These are phyloP conservation scores for Bubo bubo DNA, from an alignment of 2,113 vertebrate species.

Conservation along the genomic window DNA sequence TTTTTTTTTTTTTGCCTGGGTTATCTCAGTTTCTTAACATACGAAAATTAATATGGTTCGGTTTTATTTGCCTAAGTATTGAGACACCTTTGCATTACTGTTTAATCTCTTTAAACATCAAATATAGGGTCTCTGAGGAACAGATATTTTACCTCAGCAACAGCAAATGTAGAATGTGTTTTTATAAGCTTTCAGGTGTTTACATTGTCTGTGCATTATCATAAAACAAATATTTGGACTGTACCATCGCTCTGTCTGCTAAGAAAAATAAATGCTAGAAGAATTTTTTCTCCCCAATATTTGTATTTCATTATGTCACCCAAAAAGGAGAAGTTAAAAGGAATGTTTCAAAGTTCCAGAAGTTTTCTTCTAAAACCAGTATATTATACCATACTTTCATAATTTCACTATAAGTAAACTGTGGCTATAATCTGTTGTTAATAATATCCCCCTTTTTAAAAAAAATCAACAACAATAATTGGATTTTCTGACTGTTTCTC, in stretches of 20 bases:
- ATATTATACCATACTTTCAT: background rate
- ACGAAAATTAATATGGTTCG: background rate
- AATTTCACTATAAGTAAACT: background rate
- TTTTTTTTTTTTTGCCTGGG: background rate
- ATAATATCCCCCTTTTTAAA: background rate
- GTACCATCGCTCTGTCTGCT: conserved; percentile 37
- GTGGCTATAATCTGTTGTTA: background rate
- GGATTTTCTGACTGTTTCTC: background rate
- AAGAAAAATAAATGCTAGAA: conserved; percentile 45
- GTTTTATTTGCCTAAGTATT: background rate
- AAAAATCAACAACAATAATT: background rate
- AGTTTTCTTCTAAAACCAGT: background rate
- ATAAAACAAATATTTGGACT: conserved; percentile 57
- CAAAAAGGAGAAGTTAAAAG: conserved; percentile 18
- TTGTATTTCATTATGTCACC: conserved; percentile 15
- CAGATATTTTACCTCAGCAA: conserved; percentile 42
- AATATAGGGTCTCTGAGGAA: background rate
- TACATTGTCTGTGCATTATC: conserved; percentile 63
- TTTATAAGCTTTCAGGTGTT: conserved; percentile 54
- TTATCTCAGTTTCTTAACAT: background rate
- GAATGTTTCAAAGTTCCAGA: background rate
- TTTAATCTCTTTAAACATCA: conserved; percentile 9
- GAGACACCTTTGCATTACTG: background rate
- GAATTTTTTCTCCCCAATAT: conserved; percentile 30
- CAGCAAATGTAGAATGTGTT: conserved; percentile 34